Evolutionary conservation across 2,888 invertebrate genomes (phyloP), one percentile per base, ranked within the genome.

Genomic region (Polylopha cassiicola): DNA sequence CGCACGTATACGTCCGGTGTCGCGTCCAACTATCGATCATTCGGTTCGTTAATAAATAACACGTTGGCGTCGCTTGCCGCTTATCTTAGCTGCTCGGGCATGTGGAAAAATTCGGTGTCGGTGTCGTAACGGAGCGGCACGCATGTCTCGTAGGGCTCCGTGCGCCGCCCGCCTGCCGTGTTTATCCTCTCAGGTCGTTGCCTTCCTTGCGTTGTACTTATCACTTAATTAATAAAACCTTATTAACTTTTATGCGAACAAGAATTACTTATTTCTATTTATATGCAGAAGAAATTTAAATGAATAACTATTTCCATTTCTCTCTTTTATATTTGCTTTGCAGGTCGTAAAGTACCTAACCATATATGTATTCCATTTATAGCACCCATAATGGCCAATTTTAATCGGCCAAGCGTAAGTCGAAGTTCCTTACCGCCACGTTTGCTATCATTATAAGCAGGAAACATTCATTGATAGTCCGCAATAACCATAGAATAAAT

Each of bases 21-120:
- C 81, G 81, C 81, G 81, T 75, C 78, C 80, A 76, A 73, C 85
- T 81, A 85, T 85, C 85, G 82, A 85, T 85, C 85, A 85, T 84
- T 85, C 84, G 81, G 81, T 85, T 85, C 85, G 85, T 84, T 85
- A 82, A 85, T 85, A 84, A 84, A 85, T 82, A 82, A 82, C 81
- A 84, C 80, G 82, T 80, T 68, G 79, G 74, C 78, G 76, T 82
- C 77, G 75, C 61, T 70, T 68, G 73, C 72, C 65, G 80, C 81
- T 84, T 82, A 84, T 84, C 85, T 82, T 55, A 49, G 73, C 73
- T 81, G 82, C 71, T 73, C 81, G 80, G 76, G 77, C 85, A 84
- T 82, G 85, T 82, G 82, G 82, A 84, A 85, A 80, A 80, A 82
- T 81, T 84, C 73, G 81, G 82, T 80, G 84, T 84, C 80, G 81